Percentiles rank a stretch among this genome's conserved stretches.
Conservation (phyloP, 2,113 vertebrate species). For the Sialia sialis region DNA sequence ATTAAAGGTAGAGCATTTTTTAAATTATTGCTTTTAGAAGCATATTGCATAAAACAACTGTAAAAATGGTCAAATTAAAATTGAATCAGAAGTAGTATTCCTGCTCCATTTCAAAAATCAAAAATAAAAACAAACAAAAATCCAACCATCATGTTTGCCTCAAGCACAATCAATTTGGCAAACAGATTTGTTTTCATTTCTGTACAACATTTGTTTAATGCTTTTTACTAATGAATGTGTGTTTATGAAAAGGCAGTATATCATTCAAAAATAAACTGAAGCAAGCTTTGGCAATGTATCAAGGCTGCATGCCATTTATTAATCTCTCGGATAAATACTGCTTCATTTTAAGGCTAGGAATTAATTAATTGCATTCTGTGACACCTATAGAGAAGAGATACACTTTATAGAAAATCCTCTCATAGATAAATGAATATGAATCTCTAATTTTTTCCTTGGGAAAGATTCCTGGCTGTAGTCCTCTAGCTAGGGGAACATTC, state of each 20-base stretch:
- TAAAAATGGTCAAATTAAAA: conserved; percentile 34
- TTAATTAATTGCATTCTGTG: conserved; percentile 58
- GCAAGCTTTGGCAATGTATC: background rate
- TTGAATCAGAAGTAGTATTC: background rate
- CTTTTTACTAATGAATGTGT: conserved; percentile 18
- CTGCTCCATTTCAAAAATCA: background rate
- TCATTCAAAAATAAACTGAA: conserved; percentile 37
- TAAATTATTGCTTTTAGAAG: background rate
- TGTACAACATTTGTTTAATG: conserved; percentile 44
- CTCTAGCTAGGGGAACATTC: conserved; percentile 5
- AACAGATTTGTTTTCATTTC: conserved; percentile 47
- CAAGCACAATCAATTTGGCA: conserved; percentile 35
- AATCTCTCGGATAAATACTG: conserved; percentile 38
- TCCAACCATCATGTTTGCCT: background rate
- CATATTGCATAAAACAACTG: background rate
- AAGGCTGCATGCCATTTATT: background rate
- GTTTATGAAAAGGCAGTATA: conserved; percentile 45
- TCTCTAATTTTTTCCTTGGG: conserved; percentile 34
- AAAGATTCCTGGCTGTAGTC: conserved; percentile 17
- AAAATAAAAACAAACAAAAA: background rate
- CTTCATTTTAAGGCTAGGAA: conserved; percentile 40
- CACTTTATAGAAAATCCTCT: conserved; percentile 12
- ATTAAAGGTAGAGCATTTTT: background rate
- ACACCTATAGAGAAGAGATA: conserved; percentile 7
- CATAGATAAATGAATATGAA: conserved; percentile 36